phyloP scores from a whole-genome alignment of 2,888 invertebrate genomes.

The Metallyticus violacea region DNA sequence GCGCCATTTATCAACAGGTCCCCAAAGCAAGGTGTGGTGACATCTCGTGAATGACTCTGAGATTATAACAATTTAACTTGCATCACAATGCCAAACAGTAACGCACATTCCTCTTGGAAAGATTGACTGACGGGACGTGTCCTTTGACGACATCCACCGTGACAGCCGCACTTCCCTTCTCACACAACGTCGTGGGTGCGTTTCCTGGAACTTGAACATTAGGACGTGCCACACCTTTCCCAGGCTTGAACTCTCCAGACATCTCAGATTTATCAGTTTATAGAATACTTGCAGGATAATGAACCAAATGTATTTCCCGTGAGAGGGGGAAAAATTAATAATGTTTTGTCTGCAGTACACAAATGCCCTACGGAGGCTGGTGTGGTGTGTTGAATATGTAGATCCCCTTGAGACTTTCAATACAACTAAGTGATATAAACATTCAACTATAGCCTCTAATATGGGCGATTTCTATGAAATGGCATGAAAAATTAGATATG shows the following conservation, averaged over 20 bases:
- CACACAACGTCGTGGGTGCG: neutral
- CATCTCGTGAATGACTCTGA: neutral
- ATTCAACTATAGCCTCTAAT: no score
- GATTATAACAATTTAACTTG: neutral
- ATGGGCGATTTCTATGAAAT: no score
- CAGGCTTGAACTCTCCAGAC: no score
- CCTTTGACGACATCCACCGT: neutral
- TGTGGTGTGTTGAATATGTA: no score
- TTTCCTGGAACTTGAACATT: neutral
- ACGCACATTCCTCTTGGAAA: neutral
- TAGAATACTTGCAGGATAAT: neutral
- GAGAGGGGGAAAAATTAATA: neutral
- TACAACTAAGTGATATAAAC: no score
- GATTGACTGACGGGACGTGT: neutral
- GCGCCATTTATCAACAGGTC: neutral
- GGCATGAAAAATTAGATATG: no score
- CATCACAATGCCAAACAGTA: neutral
- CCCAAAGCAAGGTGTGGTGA: conserved; percentile 1
- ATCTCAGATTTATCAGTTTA: neutral
- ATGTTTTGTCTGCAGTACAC: no score
- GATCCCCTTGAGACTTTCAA: no score
- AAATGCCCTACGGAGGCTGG: no score
- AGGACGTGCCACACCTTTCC: no score
- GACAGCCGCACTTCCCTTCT: no score
- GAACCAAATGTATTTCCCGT: neutral